A percentile compares a stretch with the other conserved stretches of the same genome.
Conservation (phyloP, 2,113 vertebrate genomes). For the Gymnarchus niloticus region DNA sequence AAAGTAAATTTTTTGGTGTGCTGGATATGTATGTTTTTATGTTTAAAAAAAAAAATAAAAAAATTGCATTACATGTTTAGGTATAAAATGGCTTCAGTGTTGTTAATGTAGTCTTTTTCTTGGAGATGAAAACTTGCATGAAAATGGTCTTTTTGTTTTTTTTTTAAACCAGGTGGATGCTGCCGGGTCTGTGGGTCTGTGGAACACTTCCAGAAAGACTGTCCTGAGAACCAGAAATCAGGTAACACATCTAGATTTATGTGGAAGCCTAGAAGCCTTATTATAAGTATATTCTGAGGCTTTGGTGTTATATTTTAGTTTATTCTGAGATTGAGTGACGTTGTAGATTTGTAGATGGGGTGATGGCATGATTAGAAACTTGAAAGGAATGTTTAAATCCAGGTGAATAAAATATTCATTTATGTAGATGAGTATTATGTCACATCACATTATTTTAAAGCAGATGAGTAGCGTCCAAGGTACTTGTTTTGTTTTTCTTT, state of each 20-base stretch:
- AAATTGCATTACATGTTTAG: not conserved
- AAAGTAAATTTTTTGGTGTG: not conserved
- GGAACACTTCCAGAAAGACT: constrained; percentile 89
- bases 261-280: not conserved
- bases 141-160: not conserved
- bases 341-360: not conserved
- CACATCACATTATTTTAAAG: too few species aligned
- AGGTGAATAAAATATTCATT: too few species aligned
- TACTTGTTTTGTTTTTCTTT: not conserved
- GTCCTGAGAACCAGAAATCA: constrained; percentile 74
- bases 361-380: not conserved
- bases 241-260: constrained; percentile 59
- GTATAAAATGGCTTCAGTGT: not conserved
- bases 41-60: too few species aligned
- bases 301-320: not conserved
- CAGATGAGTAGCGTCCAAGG: too few species aligned
- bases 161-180: constrained; percentile 68
- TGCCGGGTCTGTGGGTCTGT: constrained; percentile 91
- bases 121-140: not conserved
- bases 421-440: too few species aligned
- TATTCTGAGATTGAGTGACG: not conserved
- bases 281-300: not conserved
- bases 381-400: too few species aligned
- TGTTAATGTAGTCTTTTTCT: not conserved
- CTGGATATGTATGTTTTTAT: not conserved